Conservation (phyloP, 2,888 invertebrate genomes). For the Cosmorhoe ocellata region DNA sequence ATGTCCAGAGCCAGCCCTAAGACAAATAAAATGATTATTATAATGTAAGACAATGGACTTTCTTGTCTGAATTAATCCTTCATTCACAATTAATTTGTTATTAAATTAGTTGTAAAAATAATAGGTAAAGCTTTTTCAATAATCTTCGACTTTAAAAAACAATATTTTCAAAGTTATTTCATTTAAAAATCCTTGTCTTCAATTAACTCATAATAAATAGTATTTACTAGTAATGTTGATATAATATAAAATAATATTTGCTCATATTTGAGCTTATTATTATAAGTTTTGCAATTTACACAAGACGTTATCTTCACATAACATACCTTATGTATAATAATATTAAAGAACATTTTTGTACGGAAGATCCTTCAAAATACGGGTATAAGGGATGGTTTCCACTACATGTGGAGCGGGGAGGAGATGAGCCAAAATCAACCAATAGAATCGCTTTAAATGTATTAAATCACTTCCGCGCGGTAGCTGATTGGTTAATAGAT, state of each 20-base stretch:
- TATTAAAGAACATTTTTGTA: no score
- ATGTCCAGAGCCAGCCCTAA: conserved; percentile 66
- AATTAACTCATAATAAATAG: background rate
- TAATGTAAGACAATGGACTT: no score
- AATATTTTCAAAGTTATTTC: no score
- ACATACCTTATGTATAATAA: background rate
- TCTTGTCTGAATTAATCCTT: conserved; percentile 8
- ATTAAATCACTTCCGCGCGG: no score
- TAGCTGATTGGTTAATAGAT: no score
- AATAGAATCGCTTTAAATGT: no score
- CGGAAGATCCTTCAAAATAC: conserved; percentile 1
- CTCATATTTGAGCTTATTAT: conserved; percentile 35
- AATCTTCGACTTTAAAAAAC: no score
- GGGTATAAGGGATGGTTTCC: no score
- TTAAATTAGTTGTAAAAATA: no score
- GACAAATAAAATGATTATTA: conserved; percentile 52
- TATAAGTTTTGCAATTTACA: conserved; percentile 31
- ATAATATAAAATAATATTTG: conserved; percentile 22
- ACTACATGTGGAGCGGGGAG: no score
- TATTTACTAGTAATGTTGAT: conserved; percentile 9
- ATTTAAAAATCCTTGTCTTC: conserved; percentile 7
- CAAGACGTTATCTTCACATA: conserved; percentile 14
- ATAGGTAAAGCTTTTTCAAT: no score
- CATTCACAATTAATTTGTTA: background rate
- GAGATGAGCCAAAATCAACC: no score